phyloP scores from a whole-genome alignment of 2,113 vertebrate genomes.

The Brienomyrus longianalis region DNA sequence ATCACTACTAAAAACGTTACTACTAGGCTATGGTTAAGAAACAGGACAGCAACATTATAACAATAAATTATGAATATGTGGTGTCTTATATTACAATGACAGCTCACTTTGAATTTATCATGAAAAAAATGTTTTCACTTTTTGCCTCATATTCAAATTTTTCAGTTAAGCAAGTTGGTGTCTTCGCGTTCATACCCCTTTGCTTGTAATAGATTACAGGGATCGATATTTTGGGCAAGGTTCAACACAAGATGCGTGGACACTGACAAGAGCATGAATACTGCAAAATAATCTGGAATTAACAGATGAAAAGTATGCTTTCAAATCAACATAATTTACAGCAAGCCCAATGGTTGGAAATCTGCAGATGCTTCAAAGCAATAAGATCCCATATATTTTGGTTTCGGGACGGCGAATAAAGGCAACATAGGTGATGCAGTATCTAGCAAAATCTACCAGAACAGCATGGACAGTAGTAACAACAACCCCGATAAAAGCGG shows the following conservation, averaged over 20 bases:
- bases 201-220: background rate
- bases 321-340: background rate
- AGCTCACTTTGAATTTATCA: background rate
- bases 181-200: background rate
- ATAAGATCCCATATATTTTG: background rate
- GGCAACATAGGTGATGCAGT: background rate
- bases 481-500: background rate
- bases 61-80: background rate
- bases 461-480: background rate
- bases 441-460: background rate
- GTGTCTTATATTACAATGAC: background rate
- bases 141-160: background rate
- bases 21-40: background rate
- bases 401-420: background rate
- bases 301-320: background rate
- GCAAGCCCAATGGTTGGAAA: background rate
- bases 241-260: background rate
- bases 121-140: slow-evolving; percentile 10
- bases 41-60: background rate
- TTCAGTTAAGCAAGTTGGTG: background rate
- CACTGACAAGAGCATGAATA: background rate
- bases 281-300: background rate
- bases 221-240: background rate
- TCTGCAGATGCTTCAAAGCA: background rate
- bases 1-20: background rate